Conservation (phyloP, 2,888 invertebrate species). For the Gari tellinella region DNA sequence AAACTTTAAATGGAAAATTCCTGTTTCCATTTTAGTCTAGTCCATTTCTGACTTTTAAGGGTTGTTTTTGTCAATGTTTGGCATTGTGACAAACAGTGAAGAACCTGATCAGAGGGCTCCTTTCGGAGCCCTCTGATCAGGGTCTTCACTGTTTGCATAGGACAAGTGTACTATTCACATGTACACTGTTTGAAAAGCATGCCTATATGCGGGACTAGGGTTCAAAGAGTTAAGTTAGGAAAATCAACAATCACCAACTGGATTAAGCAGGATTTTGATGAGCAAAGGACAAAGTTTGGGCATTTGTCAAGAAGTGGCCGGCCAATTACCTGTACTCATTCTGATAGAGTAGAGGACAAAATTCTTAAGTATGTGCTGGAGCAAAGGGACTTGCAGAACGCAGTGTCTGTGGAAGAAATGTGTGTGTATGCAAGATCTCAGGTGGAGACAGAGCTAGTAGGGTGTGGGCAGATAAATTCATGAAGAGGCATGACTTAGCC, state of each 20-base stretch:
- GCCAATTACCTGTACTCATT: slow-evolving; percentile 21
- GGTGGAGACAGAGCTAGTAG: slow-evolving; percentile 19
- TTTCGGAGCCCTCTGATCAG: no score
- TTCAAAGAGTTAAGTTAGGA: no score
- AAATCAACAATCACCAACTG: slow-evolving; percentile 8
- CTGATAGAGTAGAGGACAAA: slow-evolving; percentile 6
- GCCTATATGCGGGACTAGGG: no score
- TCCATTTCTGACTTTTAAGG: no score
- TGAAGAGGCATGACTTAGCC: slow-evolving; percentile 16
- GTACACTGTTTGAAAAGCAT: no score
- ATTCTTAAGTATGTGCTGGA: slow-evolving; percentile 11
- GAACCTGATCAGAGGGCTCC: no score
- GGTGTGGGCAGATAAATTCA: slow-evolving; percentile 26
- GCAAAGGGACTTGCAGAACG: slow-evolving; percentile 24
- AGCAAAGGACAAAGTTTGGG: slow-evolving; percentile 2
- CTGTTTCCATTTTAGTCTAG: no score
- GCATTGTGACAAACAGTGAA: no score
- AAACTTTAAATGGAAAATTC: no score
- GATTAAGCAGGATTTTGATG: neutral
- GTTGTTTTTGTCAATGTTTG: no score
- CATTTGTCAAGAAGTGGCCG: slow-evolving; percentile 7
- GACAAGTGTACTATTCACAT: no score
- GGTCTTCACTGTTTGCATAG: no score
- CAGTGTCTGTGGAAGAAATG: slow-evolving; percentile 26
- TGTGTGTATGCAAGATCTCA: slow-evolving; percentile 10